These are phyloP conservation scores for Carapus acus DNA, from an alignment of 2,797 vertebrate species.

Conservation along the genomic window DNA sequence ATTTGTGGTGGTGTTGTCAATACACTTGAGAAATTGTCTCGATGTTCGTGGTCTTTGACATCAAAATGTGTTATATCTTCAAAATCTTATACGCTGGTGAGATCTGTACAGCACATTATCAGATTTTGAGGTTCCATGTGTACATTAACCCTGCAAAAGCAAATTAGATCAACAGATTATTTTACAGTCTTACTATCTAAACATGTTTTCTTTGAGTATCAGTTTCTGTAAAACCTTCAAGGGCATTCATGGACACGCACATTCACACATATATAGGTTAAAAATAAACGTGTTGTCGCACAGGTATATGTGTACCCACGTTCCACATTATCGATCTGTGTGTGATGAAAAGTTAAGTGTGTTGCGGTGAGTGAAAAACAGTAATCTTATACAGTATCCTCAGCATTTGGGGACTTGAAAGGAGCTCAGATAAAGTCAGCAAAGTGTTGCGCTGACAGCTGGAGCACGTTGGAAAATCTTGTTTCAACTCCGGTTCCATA, in stretches of 20 bases:
- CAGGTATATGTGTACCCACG: neutral
- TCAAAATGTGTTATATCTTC: no score
- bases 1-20: no score
- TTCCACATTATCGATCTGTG: constrained; percentile 8
- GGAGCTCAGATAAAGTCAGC: constrained; percentile 24
- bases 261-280: neutral
- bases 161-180: constrained; percentile 69
- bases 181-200: constrained; percentile 57
- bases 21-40: no score
- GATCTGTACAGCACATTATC: no score
- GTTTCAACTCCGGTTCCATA: constrained; percentile 38
- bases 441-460: constrained; percentile 41
- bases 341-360: constrained; percentile 10
- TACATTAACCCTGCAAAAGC: constrained; percentile 51
- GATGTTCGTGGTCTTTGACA: no score
- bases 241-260: constrained; percentile 18
- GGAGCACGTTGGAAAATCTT: constrained; percentile 27
- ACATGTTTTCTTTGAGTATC: constrained; percentile 42
- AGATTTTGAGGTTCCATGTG: no score
- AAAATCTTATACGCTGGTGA: constrained; percentile 54
- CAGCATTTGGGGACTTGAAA: constrained; percentile 3
- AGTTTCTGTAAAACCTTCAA: constrained; percentile 15
- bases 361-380: constrained; percentile 8
- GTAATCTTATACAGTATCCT: constrained; percentile 24
- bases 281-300: neutral